Conservation (phyloP, 1,140 invertebrate species). For the Caenorhabditis briggsae region DNA sequence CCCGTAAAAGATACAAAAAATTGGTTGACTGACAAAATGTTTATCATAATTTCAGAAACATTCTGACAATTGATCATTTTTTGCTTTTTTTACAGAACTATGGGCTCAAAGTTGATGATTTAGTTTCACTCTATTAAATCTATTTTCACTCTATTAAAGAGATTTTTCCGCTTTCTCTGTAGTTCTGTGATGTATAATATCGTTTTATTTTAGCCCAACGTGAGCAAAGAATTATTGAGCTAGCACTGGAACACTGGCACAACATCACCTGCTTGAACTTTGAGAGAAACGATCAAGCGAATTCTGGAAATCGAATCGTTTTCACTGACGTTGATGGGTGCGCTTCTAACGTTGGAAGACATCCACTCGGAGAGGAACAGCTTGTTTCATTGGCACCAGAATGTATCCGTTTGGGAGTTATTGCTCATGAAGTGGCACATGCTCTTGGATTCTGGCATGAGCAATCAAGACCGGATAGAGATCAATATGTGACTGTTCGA, state of each 20-base stretch:
- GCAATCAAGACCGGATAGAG: conserved; percentile 76
- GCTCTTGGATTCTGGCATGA: conserved; percentile 79
- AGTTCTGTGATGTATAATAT: background rate
- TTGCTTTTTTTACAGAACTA: too few species aligned
- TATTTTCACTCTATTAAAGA: too few species aligned
- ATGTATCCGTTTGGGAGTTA: conserved; percentile 78
- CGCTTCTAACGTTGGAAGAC: conserved; percentile 75
- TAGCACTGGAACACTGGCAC: conserved; percentile 78
- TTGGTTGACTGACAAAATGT: too few species aligned
- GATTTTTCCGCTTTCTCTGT: conserved; percentile 36
- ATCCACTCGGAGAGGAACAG: conserved; percentile 77
- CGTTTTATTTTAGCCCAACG: conserved; percentile 70
- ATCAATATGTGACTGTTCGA: conserved; percentile 70
- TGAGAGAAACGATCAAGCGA: conserved; percentile 68
- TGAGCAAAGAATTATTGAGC: conserved; percentile 76
- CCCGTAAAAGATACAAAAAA: too few species aligned
- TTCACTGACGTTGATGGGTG: conserved; percentile 78
- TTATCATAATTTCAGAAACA: too few species aligned
- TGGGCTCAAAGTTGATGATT: too few species aligned
- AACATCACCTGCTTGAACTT: conserved; percentile 78
- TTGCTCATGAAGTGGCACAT: conserved; percentile 78
- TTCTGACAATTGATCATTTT: too few species aligned
- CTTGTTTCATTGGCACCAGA: conserved; percentile 78
- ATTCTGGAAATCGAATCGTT: conserved; percentile 71
- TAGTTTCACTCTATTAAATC: too few species aligned